Evolutionary conservation across 2,797 vertebrate genomes (phyloP), one percentile per base, ranked within the genome.

Genomic region (Kryptolebias ocellatus): DNA sequence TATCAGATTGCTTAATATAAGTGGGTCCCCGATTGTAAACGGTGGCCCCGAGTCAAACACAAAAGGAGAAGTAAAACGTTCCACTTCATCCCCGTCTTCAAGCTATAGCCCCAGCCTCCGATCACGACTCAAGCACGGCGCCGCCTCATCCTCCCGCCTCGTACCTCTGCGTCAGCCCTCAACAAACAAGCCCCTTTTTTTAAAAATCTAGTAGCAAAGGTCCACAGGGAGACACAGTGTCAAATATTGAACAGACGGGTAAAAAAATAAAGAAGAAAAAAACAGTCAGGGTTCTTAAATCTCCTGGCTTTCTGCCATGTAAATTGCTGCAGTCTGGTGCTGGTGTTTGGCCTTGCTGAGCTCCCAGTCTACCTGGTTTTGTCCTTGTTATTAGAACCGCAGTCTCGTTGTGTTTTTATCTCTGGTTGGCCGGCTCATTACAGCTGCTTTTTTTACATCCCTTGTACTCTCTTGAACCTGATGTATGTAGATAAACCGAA

Each of bases 1-100:
- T 69, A 92, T 90, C 81, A 83, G 81, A 84, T 70, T 65, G 84
- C 69, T 79, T 81, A 69, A 87, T 74, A 76, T 74, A 78, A 89
- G 83, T 68, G 70, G 55, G 73, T 77, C 64, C 72, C 34, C 67
- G 45, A 51, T 60, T 64, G 81, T 77, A 81, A 87, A 85, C 53
- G 74, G 67, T 42, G 2, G 16, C 60, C 70, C 34, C 2, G 31
- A 72, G 51, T 67, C 58, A 6, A 76, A 70, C 72, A 78, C 75
- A 84, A 80, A 53, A 63, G 67, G 70, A 67, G 58, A 53, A 68
- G 60, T 80, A 69, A 88, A 91, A 89, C 61, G 75, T 67, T 58
- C 55, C 73, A 59, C 79, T 89, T 86, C 65, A 84, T 85, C 80
- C 72, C 70, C 64, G 70, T 83, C 68, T 82, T 66, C 71, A 73